Evolutionary conservation across 2,113 vertebrate genomes (phyloP), one percentile per base, ranked within the genome.

Genomic region (Chroicocephalus ridibundus): DNA sequence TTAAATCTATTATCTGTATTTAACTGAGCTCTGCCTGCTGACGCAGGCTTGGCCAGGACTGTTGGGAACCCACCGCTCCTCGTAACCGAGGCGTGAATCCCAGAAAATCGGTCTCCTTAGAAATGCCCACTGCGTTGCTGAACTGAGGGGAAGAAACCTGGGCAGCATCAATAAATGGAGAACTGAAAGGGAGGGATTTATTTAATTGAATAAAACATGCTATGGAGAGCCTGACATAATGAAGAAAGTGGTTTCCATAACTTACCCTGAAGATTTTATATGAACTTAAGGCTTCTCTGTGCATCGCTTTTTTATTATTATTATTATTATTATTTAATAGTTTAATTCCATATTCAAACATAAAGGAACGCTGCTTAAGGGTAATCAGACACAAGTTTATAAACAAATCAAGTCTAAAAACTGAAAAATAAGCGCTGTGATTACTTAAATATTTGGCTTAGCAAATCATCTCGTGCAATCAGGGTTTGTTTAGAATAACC

Each of bases 361-460:
- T 8, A 76, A 61, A 54, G 57, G 34, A 52, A 84, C 31, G 17
- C 25, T 55, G 77, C 84, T 71, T 82, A 26, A 70, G 88, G 72
- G 25, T 36, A 54, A 85, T 69, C 83, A 91, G 42, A 13, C 61
- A 54, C 13, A 55, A 70, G 32, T 27, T 92, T 58, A 81, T 66
- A 72, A 79, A 94, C 54, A 84, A 78, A 93, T 83, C 69, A 46
- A 87, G 40, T 88, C 69, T 64, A 70, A 88, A 93, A 94, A 11
- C 11, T 29, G 64, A 78, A 71, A 94, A 82, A 19, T 8, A 70
- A 86, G 58, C 54, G 86, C 55, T 66, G 32, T 31, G 42, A 55
- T 93, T 57, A 47, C n/a, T 86, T 69, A 66, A 81, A 47, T 75
- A 84, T 82, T 93, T 89, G 61, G 72, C 49, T 94, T 49, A 44